phyloP scores from a whole-genome alignment of 1,140 invertebrate species.

The Hyles vespertilio region DNA sequence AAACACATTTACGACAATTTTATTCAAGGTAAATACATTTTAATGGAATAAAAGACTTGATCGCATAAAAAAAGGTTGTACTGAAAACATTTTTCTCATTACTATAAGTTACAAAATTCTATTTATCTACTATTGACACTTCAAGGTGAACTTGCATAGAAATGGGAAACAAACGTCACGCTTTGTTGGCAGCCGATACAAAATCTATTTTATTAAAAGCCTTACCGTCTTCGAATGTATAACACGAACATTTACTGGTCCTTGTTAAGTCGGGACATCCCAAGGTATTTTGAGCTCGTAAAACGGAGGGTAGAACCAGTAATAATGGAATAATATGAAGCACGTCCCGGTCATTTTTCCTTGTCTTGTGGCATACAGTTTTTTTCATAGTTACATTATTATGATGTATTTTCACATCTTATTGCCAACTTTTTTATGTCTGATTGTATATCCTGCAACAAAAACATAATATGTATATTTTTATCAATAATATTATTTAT shows the following conservation, averaged over 20 bases:
- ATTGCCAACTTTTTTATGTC: slow-evolving; percentile 24
- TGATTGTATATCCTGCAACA: slow-evolving; percentile 38
- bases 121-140: too few relatives aligned
- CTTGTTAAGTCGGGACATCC: slow-evolving; percentile 54
- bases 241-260: slow-evolving; percentile 66
- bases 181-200: too few relatives aligned
- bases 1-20: too few relatives aligned
- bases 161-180: too few relatives aligned
- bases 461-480: slow-evolving; percentile 13
- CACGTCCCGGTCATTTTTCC: slow-evolving; percentile 49
- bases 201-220: slow-evolving; percentile 6
- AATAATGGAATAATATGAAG: slow-evolving; percentile 63
- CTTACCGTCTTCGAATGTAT: slow-evolving; percentile 66
- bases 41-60: too few relatives aligned
- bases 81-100: too few relatives aligned
- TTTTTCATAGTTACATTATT: slow-evolving; percentile 72
- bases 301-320: slow-evolving; percentile 57
- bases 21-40: too few relatives aligned
- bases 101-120: too few relatives aligned
- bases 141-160: too few relatives aligned
- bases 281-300: slow-evolving; percentile 70
- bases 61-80: too few relatives aligned
- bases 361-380: slow-evolving; percentile 49
- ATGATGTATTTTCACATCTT: slow-evolving; percentile 40
- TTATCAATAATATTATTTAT: background rate